These are phyloP conservation scores for Chondrilla cf. caribensis DNA, from an alignment of 37 sponge, comb jelly and placozoan genomes.

Conservation along the genomic window DNA sequence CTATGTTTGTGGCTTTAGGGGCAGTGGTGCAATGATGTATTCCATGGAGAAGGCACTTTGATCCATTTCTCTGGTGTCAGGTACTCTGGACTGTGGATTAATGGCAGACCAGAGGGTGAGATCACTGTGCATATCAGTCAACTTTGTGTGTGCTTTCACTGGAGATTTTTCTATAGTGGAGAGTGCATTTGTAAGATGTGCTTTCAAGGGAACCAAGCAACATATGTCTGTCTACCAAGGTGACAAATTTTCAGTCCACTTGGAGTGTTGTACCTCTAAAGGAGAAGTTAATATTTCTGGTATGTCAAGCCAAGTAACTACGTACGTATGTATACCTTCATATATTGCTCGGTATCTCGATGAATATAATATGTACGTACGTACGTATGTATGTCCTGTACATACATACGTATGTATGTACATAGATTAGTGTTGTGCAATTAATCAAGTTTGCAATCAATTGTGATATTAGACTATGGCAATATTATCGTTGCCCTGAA, in stretches of 20 bases:
- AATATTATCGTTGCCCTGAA: too few species aligned
- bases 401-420: too few species aligned
- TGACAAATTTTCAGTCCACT: constrained; percentile 29
- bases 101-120: constrained; percentile 62
- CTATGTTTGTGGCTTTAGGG: constrained; percentile 40
- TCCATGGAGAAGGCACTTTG: constrained; percentile 71
- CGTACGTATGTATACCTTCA: background rate
- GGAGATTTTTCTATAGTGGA: background rate
- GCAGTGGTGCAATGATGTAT: constrained; percentile 64
- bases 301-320: background rate
- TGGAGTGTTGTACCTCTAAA: constrained; percentile 49
- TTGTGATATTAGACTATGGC: too few species aligned
- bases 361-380: too few species aligned
- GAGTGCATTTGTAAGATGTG: background rate
- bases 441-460: too few species aligned
- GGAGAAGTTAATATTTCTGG: constrained; percentile 36
- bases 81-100: constrained; percentile 64
- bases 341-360: background rate
- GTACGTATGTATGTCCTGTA: too few species aligned
- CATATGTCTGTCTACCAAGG: constrained; percentile 50
- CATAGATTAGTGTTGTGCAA: too few species aligned
- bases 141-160: background rate
- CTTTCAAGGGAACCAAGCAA: background rate
- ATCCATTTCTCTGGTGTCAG: constrained; percentile 56
- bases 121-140: background rate